Conservation (phyloP, 2,888 invertebrate genomes). For the Acleris sparsana region DNA sequence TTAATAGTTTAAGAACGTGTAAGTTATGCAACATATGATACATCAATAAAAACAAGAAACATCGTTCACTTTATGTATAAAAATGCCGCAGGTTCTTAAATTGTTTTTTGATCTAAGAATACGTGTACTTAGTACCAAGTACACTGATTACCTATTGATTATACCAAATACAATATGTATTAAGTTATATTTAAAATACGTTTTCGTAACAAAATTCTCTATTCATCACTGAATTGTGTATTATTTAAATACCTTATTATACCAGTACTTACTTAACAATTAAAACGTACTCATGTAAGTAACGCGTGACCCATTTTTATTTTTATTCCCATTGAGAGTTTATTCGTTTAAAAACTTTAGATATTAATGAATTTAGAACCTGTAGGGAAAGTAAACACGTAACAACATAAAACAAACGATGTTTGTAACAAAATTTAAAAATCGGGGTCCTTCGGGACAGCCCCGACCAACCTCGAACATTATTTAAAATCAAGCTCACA, state of each 20-base stretch:
- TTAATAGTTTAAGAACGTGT: not conserved
- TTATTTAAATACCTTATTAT: constrained; percentile 46
- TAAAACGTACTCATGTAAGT: too few relatives aligned
- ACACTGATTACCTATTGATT: constrained; percentile 19
- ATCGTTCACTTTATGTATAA: not conserved
- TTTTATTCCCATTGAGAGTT: not conserved
- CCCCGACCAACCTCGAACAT: not conserved
- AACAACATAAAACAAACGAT: constrained; percentile 19
- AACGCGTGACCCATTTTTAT: too few relatives aligned
- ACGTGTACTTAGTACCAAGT: constrained; percentile 7
- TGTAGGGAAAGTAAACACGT: not conserved
- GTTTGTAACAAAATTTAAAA: constrained; percentile 20
- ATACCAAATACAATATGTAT: constrained; percentile 39
- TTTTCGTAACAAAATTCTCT: constrained; percentile 63
- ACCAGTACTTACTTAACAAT: too few relatives aligned
- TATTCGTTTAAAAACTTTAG: not conserved
- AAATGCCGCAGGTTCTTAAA: not conserved
- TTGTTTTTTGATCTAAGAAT: not conserved
- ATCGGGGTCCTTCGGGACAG: constrained; percentile 9
- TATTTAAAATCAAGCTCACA: constrained; percentile 25
- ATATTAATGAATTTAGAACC: not conserved
- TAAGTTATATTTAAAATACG: constrained; percentile 56
- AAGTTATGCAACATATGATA: not conserved
- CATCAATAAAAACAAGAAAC: not conserved
- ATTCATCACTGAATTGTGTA: constrained; percentile 53